Evolutionary conservation across 1,140 invertebrate species (phyloP).

Genomic region (Nephotettix cincticeps): DNA sequence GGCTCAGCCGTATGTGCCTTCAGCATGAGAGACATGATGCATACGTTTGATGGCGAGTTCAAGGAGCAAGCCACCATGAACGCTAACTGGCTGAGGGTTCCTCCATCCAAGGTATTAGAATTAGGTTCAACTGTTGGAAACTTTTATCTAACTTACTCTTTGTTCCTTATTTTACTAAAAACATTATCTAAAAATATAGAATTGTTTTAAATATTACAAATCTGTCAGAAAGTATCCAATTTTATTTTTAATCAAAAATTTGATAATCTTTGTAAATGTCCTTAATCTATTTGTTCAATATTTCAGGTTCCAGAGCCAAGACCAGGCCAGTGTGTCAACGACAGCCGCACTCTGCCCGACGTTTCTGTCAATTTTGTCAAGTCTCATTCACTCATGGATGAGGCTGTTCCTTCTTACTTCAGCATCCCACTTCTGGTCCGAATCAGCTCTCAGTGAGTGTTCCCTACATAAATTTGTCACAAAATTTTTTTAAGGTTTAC

Average conservation of each 20-base stretch:
- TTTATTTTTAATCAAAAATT: too few species aligned
- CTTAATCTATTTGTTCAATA: constrained; percentile 30
- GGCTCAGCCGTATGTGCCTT: constrained; percentile 97
- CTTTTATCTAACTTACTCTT: too few species aligned
- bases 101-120: constrained; percentile 61
- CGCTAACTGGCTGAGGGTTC: constrained; percentile 89
- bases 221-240: too few species aligned
- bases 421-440: constrained; percentile 41
- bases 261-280: too few species aligned
- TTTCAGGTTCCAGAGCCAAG: constrained; percentile 76
- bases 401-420: constrained; percentile 71
- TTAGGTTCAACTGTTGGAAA: too few species aligned
- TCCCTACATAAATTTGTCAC: too few species aligned
- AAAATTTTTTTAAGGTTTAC: too few species aligned
- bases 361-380: constrained; percentile 92
- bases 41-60: constrained; percentile 88
- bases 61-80: constrained; percentile 90
- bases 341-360: constrained; percentile 84
- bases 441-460: constrained; percentile 41
- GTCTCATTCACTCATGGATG: constrained; percentile 95
- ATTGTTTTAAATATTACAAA: too few species aligned
- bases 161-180: too few species aligned
- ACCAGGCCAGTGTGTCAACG: constrained; percentile 87
- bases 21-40: constrained; percentile 81
- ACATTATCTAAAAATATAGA: too few species aligned